Percentiles rank a stretch among this genome's conserved stretches.
Evolutionary conservation across 2,113 vertebrate species (phyloP).

Genomic region (Formicarius rufipectus): DNA sequence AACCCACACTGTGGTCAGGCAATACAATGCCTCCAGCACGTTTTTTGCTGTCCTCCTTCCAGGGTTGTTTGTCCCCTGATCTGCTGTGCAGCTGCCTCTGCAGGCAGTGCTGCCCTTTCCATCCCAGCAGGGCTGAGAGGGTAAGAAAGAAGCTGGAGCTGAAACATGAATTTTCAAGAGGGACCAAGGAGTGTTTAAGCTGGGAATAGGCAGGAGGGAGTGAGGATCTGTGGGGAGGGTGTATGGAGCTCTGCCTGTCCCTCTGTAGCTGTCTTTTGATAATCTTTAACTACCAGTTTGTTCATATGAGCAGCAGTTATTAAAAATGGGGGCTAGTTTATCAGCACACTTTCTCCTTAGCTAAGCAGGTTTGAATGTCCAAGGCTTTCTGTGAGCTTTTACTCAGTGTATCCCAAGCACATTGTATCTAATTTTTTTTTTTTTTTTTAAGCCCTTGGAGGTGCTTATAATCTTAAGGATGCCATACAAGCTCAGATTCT

Average conservation of each 20-base stretch:
- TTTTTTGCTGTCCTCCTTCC: background rate
- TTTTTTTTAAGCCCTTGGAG: slow-evolving; percentile 28
- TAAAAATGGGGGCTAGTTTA: background rate
- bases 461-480: background rate
- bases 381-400: background rate
- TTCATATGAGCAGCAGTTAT: background rate
- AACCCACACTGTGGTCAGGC: fast-evolving
- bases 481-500: background rate
- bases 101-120: background rate
- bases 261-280: background rate
- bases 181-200: background rate
- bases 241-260: background rate
- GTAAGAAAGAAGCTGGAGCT: background rate
- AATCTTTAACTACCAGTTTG: background rate
- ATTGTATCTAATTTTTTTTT: background rate
- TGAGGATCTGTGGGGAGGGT: background rate
- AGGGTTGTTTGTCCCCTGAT: background rate
- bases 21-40: fast-evolving
- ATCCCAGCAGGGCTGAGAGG: background rate
- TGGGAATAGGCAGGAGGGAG: background rate
- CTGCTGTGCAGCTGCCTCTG: background rate
- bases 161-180: background rate
- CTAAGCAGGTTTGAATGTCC: background rate
- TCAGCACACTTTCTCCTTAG: background rate
- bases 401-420: background rate